These are phyloP conservation scores for Stramonita haemastoma DNA, from an alignment of 2,888 invertebrate species.

Conservation along the genomic window DNA sequence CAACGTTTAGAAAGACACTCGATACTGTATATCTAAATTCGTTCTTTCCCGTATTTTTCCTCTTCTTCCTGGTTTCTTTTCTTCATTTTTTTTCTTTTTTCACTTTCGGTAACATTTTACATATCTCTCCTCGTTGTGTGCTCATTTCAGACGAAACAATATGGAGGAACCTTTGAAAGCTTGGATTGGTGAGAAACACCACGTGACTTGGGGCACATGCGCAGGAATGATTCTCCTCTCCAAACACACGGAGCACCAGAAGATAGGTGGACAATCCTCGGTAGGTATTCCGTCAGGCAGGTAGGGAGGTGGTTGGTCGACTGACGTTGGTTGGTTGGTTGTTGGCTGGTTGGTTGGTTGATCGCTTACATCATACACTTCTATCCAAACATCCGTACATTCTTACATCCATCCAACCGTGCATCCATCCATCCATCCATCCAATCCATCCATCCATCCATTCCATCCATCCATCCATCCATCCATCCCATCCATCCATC, in stretches of 20 bases:
- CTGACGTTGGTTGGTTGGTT: no score
- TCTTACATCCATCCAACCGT: no score
- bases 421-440: no score
- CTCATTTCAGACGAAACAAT: slow-evolving; percentile 54
- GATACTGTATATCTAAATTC: not conserved
- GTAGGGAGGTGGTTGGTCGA: no score
- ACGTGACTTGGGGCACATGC: slow-evolving; percentile 73
- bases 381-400: no score
- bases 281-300: slow-evolving; percentile 50
- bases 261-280: slow-evolving; percentile 66
- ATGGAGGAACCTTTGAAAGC: slow-evolving; percentile 60
- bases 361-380: no score
- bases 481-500: no score
- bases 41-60: not conserved
- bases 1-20: no score
- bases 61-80: not conserved
- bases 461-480: no score
- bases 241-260: slow-evolving; percentile 65
- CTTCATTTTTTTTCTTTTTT: not conserved
- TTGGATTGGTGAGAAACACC: slow-evolving; percentile 60
- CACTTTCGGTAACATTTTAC: not conserved
- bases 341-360: no score
- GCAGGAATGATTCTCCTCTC: slow-evolving; percentile 73
- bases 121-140: not conserved
- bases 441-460: no score